These are phyloP conservation scores for Nanorana parkeri DNA, from an alignment of 2,113 vertebrate species.

Conservation along the genomic window DNA sequence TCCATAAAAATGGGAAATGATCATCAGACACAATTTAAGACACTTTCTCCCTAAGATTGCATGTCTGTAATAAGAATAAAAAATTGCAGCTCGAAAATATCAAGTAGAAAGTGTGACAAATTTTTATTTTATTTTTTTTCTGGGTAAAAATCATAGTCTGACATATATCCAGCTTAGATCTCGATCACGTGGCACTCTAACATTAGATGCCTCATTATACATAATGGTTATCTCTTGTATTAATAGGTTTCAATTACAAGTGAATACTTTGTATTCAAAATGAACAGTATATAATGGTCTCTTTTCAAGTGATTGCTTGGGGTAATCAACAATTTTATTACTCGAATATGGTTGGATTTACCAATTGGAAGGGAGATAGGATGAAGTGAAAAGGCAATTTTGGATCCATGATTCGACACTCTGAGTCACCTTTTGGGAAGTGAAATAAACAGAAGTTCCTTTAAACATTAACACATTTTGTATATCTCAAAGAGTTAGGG, in stretches of 20 bases:
- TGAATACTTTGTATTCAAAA: slow-evolving; percentile 24
- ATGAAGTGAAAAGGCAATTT: slow-evolving; percentile 44
- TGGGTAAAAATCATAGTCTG: background rate
- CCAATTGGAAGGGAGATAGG: slow-evolving; percentile 58
- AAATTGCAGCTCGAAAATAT: slow-evolving; percentile 9
- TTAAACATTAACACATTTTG: slow-evolving; percentile 9
- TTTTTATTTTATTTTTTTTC: background rate
- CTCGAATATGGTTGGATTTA: slow-evolving; percentile 55
- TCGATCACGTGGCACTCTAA: background rate
- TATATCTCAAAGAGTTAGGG: too few relatives aligned
- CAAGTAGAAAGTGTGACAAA: background rate
- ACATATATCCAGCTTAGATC: background rate
- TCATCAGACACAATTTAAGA: background rate
- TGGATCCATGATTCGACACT: slow-evolving; percentile 57
- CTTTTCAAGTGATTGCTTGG: slow-evolving; percentile 48
- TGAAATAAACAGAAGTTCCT: slow-evolving; percentile 20
- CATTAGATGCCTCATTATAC: slow-evolving; percentile 22
- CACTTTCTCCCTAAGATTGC: background rate
- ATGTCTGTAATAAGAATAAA: background rate
- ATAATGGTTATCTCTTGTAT: slow-evolving; percentile 10
- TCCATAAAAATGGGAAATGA: slow-evolving; percentile 15
- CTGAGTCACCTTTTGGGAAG: slow-evolving; percentile 50
- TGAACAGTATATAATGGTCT: slow-evolving; percentile 57
- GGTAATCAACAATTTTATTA: slow-evolving; percentile 56
- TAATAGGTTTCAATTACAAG: slow-evolving; percentile 47